Evolutionary conservation across 2,797 vertebrate genomes (phyloP).

Genomic region (Argya squamiceps): DNA sequence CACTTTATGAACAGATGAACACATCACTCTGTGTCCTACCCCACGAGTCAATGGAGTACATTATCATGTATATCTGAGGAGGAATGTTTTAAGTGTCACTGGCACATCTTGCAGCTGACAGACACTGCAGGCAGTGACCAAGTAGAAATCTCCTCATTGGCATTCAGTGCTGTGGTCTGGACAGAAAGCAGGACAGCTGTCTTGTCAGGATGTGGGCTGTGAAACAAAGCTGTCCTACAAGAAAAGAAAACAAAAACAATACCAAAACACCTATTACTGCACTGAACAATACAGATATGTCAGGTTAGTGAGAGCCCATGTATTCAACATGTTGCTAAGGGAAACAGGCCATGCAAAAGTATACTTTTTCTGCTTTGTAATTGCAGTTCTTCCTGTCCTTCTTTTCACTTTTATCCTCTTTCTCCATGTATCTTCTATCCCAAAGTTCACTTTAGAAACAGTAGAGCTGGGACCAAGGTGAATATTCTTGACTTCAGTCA

Average conservation of each 20-base stretch:
- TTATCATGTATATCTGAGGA: background rate
- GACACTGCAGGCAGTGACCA: background rate
- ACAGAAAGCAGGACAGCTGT: background rate
- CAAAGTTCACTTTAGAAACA: background rate
- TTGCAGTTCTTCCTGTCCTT: background rate
- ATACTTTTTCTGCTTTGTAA: background rate
- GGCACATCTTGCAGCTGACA: background rate
- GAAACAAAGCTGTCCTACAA: background rate
- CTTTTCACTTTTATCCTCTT: background rate
- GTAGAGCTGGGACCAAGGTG: background rate
- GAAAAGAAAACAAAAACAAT: background rate
- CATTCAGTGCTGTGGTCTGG: background rate
- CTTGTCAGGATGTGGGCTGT: background rate
- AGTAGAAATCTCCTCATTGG: background rate
- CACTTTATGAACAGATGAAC: background rate
- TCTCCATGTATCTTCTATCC: background rate
- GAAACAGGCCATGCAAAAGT: background rate
- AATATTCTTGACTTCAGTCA: background rate
- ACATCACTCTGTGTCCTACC: background rate
- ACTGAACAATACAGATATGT: background rate
- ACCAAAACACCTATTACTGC: background rate
- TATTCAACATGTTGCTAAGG: background rate
- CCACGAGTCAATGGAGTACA: accelerated
- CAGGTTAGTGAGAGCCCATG: background rate
- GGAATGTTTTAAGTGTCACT: background rate